Base-by-base conservation (phyloP, 1,140 invertebrate genomes). In the Littorina saxatilis region DNA sequence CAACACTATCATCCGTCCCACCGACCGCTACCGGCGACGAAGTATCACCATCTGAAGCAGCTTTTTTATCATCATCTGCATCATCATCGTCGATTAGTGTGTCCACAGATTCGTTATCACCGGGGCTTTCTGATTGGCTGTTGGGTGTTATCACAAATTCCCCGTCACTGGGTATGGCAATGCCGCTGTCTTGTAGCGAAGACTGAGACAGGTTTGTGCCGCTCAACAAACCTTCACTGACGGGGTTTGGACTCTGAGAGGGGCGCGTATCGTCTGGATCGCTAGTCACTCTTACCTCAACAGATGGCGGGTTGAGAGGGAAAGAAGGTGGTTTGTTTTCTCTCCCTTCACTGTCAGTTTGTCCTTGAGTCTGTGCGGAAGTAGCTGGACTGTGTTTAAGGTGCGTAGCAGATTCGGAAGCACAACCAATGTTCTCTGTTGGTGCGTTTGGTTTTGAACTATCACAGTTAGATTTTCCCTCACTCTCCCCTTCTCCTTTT, bases 61-160 rank as follows among this genome's bases (percentile, higher is more conserved):
- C 52, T 27, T 3, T 5, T 7, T 32, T 43, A 75, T 7, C 0
- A 0, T 13, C 13, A 27, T 32, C 61, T 11, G 3, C 17, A 23
- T 32, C 15, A 20, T 68, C 66, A 4, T 50, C 40, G 2, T 73
- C 70, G 11, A 35, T 47, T 23, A 73, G 70, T 7, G 70, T 73
- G 40, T 73, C n/a, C 43, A 73, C 40, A 0, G 70, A 73, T 9
- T 73, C 70, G 2, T 4, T 61, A 35, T 50, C 37, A 66, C 47
- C 50, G 72, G 35, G 15, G 80, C 83, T 63, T 55, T 70, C 27
- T 37, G 55, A 55, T 74, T 82, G 58, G n/a, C n/a, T 75, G 72
- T 52, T 52, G 79, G 52, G 39, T 27, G 66, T 39, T 27, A 72
- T 40, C 39, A 61, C 52, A 55, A 55, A 29, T 5, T 74, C 50